Base-by-base conservation (phyloP, 2,888 invertebrate genomes). In the Vanessa cardui region DNA sequence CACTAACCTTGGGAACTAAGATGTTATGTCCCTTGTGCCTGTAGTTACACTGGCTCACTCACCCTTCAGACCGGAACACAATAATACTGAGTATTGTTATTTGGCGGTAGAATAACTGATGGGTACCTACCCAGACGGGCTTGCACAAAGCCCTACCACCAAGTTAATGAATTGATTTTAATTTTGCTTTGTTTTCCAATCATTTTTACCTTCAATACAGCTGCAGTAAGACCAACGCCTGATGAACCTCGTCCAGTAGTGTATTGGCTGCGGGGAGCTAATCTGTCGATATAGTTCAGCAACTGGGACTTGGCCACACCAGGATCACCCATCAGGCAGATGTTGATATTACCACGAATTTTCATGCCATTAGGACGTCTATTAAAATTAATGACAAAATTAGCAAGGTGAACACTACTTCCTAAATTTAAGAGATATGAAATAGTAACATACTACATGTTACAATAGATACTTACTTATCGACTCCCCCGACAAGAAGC, bases 251-350 rank as follows among this genome's bases (percentile, higher is more conserved):
- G 94, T 1, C 99, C 99, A 0, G 99, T 99, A 8, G 99, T 99
- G 87, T 99, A 98, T 90, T 99, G 99, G 80, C 96, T 97, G 83
- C 99, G 95, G 2, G 98, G 95, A 4, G 99, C 98, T 68, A 99
- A 93, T 47, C 99, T 95, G 84, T 98, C 97, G 70, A 99, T 98
- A 90, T 98, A 99, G 67, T 96, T 95, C 60, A 99, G 94, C 68
- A 99, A 93, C 90, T 99, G 99, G 0, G 99, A 99, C 93, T 99
- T 99, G 65, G 99, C 99, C 66, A 99, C 99, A 79, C 99, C 99
- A 31, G 99, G 99, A 94, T 99, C 99, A 52, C 99, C 99, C 99
- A 99, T 99, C 79, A 99, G 92, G 81, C 99, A 99, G 74, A 99
- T 97, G 88, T 99, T 99, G 75, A 99, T 98, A 83, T 96, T 97